Evolutionary conservation across 2,113 vertebrate genomes (phyloP).

Genomic region (Tinamus guttatus): DNA sequence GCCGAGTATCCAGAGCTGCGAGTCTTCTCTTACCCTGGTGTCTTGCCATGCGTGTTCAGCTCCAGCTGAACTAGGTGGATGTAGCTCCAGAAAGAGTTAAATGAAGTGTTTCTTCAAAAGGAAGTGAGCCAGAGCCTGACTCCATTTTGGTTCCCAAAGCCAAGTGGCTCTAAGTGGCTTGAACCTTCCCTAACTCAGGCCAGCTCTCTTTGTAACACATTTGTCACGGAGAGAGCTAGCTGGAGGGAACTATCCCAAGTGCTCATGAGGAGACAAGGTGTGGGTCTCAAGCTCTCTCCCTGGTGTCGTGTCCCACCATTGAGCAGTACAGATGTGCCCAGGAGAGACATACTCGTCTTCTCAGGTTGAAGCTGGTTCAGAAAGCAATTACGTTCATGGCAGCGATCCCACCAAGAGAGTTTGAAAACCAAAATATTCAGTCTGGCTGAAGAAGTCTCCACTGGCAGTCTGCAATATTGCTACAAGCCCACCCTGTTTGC

Average conservation of each 20-base stretch:
- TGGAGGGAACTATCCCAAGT: background rate
- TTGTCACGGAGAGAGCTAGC: accelerated
- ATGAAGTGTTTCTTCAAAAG: background rate
- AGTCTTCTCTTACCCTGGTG: background rate
- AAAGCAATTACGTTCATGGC: background rate
- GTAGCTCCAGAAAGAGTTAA: background rate
- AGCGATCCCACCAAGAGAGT: background rate
- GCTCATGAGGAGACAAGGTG: background rate
- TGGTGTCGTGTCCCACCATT: background rate
- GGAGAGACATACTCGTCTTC: background rate
- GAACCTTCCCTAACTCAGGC: background rate
- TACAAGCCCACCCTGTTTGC: background rate
- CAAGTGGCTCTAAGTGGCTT: background rate
- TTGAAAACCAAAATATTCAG: background rate
- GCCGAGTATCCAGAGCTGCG: background rate
- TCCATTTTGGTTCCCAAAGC: accelerated
- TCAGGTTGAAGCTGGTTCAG: background rate
- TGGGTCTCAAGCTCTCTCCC: background rate
- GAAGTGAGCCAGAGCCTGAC: accelerated
- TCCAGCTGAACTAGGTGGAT: background rate
- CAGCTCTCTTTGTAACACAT: accelerated
- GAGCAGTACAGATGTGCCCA: background rate
- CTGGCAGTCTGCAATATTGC: background rate
- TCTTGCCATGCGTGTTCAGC: background rate
- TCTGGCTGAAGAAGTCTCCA: background rate